A percentile compares a stretch with the other conserved stretches of the same genome.
phyloP scores from a whole-genome alignment of 2,888 invertebrate species.

The Phengaris alcon region DNA sequence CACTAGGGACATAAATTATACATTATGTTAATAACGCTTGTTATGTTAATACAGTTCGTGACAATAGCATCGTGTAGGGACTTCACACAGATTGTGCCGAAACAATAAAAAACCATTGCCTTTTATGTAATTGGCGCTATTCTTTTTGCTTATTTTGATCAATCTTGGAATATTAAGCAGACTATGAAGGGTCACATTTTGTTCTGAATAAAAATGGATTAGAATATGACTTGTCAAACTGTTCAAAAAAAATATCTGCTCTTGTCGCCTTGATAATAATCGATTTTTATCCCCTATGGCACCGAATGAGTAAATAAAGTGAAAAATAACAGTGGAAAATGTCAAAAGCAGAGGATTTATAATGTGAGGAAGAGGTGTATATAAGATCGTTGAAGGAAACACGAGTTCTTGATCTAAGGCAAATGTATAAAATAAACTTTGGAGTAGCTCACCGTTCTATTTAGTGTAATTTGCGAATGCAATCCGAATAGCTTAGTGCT shows the following conservation, averaged over 20 bases:
- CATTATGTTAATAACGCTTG: background rate
- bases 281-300: no score
- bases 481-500: background rate
- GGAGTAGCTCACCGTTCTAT: background rate
- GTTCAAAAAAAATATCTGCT: no score
- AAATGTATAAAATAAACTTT: no score
- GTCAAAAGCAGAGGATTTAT: no score
- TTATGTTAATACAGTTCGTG: slow-evolving; percentile 1
- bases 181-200: background rate
- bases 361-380: no score
- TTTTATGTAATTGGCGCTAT: background rate
- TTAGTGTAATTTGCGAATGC: background rate
- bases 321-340: no score
- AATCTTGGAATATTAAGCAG: background rate
- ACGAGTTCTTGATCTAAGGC: no score
- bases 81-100: background rate
- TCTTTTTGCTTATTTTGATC: background rate
- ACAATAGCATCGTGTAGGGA: background rate
- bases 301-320: no score
- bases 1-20: background rate
- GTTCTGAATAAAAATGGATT: no score
- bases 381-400: no score
- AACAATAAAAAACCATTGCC: background rate
- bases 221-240: no score
- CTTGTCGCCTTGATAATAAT: no score